Evolutionary conservation across 2,113 vertebrate species (phyloP), one percentile per base, ranked within the genome.

Genomic region (Elanus axillaris): DNA sequence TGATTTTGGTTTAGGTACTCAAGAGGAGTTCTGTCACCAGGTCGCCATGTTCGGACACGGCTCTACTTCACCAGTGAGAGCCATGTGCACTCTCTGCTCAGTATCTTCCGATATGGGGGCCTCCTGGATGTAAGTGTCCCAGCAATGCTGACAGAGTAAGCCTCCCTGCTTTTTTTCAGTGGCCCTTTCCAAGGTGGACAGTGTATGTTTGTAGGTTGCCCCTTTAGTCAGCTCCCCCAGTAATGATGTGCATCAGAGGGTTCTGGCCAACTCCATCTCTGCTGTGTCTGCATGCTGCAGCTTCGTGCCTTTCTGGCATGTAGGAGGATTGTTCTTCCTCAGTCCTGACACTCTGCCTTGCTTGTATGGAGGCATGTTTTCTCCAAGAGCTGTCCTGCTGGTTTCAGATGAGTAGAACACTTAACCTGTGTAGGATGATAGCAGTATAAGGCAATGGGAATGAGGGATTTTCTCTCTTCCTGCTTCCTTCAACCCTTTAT

Each of bases 41-140:
- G 99, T 8, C 99, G 99, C 74, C 99, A 99, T 0, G 99, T 99
- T 53, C 98, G 99, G 75, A 99, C 99, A 1, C 99, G 99, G 6
- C 96, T 99, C 36, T 99, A 99, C 96, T 99, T 99, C 96, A 99
- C 99, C 97, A 99, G 99, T 5, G 99, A 99, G 97, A 99, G 99
- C 94, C 99, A 99, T 0, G 99, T 99, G 69, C 99, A 99, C 98
- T 99, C 99, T 20, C 97, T 99, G 87, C 99, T 99, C 92, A 99
- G 99, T 68, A 98, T 99, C 94, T 99, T 99, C 97, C 99, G 99
- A 90, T 99, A 99, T 4, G 99, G 99, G 64, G 99, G 99, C 68
- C 97, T 99, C 93, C 98, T 99, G 34, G 98, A 99, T 74, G 99
- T 99, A 98, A 99, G 99, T 93, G 94, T 94, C 92, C 87, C 84